A percentile compares a stretch with the other conserved stretches of the same genome.
Conservation (phyloP, 2,113 vertebrate species). For the Tyrannus savana region DNA sequence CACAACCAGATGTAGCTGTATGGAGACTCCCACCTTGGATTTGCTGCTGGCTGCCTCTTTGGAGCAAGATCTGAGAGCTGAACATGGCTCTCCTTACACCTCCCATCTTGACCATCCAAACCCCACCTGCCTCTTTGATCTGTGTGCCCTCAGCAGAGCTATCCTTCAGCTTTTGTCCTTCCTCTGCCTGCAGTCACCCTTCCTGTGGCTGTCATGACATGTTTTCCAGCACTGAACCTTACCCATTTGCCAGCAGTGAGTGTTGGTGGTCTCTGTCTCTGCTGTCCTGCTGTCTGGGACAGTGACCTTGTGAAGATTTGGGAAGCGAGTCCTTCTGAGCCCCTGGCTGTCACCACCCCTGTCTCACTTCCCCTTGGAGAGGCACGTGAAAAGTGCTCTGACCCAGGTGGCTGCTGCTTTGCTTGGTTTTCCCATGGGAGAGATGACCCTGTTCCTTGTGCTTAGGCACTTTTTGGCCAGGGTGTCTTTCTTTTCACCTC, state of each 20-base stretch:
- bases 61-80: not conserved
- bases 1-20: not conserved
- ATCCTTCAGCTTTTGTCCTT: not conserved
- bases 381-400: not conserved
- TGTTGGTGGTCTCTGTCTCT: not conserved
- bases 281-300: not conserved
- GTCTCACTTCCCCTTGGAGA: not conserved
- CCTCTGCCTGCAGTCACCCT: not conserved
- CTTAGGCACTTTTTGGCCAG: not conserved
- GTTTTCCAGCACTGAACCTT: not conserved
- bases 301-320: not conserved
- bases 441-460: fast-evolving
- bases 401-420: not conserved
- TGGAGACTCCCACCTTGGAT: not conserved
- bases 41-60: not conserved
- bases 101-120: not conserved
- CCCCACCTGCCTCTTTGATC: not conserved
- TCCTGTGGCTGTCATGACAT: not conserved
- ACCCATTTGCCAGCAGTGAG: not conserved
- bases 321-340: not conserved
- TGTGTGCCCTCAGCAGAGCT: not conserved
- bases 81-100: not conserved
- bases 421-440: not conserved
- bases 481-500: not conserved
- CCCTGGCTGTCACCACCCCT: fast-evolving